A percentile compares a stretch with the other conserved stretches of the same genome.
Evolutionary conservation across 2,888 invertebrate genomes (phyloP).

Genomic region (Oligia strigilis): DNA sequence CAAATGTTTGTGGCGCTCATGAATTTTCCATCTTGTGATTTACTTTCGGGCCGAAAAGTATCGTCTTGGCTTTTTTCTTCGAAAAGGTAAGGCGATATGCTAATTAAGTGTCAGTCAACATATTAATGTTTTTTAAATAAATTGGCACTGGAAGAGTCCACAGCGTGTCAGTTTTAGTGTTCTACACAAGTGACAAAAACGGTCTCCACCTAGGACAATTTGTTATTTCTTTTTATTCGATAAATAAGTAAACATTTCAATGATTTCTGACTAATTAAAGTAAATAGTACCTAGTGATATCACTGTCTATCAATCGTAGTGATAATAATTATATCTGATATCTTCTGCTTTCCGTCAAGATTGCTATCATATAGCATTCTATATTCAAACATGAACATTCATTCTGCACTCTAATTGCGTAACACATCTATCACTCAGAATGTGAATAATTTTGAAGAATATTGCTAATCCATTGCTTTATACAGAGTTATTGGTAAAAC

Average conservation of each 20-base stretch:
- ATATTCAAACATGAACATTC: neutral
- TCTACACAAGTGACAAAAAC: neutral
- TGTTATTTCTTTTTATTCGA: neutral
- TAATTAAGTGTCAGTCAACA: slow-evolving; percentile 24
- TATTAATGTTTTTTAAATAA: slow-evolving; percentile 20
- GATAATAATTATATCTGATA: neutral
- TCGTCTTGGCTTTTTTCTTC: slow-evolving; percentile 26
- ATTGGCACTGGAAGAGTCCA: slow-evolving; percentile 26
- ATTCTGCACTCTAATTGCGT: neutral
- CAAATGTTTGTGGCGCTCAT: slow-evolving; percentile 46
- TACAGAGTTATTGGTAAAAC: too few relatives aligned
- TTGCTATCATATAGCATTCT: neutral
- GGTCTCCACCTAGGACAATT: neutral
- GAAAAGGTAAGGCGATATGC: slow-evolving; percentile 36
- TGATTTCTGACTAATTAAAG: neutral
- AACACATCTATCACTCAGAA: too few relatives aligned
- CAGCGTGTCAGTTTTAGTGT: slow-evolving; percentile 19
- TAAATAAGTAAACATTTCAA: neutral
- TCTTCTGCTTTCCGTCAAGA: neutral
- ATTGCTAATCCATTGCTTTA: too few relatives aligned
- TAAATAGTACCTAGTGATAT: neutral
- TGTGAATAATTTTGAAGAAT: too few relatives aligned
- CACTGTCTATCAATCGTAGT: too few relatives aligned
- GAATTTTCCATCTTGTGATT: slow-evolving; percentile 53
- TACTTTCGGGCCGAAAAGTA: slow-evolving; percentile 32